Base-by-base conservation (phyloP, 1,140 invertebrate genomes). In the Aphaenogaster ashmeadi region DNA sequence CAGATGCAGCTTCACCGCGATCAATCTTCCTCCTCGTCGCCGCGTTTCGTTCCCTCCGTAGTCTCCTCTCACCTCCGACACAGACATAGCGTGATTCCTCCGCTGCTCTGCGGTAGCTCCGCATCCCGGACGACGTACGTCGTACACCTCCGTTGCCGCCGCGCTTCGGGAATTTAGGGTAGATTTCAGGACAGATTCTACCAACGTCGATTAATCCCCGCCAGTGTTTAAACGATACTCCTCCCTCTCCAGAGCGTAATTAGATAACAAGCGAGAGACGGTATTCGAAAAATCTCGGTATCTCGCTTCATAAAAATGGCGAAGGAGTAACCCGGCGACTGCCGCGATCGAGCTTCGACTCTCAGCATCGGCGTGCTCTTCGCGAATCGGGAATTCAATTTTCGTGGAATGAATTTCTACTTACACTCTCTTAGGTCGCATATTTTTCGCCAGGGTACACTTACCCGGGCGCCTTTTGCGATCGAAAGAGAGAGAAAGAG, bases 1-100 rank as follows among this genome's bases (percentile, higher is more conserved):
- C 77, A 79, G 86, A 93, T 93, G 91, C 87, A 89, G 87, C 90
- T 66, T 88, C 91, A 69, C 88, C 66, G 88, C 92, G 91, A 93
- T 92, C 90, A 93, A 93, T 89, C 90, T 87, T 92, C 67, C 52
- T 89, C 72, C 83, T 90, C 83, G 60, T 83, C 81, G 75, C 62
- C 52, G 58, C 85, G 11, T 67, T 47, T 21, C 62, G 36, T 64
- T 84, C 77, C 38, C 84, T 52, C 27, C 58, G 18, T 33, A 15
- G 56, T 15, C 18, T 64, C 80, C 62, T 60, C 80, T 41, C 69
- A 21, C 58, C 67, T 50, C 47, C 47, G n/a, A 33, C 33, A 18
- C 33, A 36, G 27, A 11, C 78, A 67, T 18, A 56, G 21, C 21
- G 27, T n/a, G 47, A 47, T 56, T 71, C 41, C 80, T 75, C 69